phyloP scores from a whole-genome alignment of 37 sponge, comb jelly and placozoan genomes.

The Chondrilla cf. caribensis region DNA sequence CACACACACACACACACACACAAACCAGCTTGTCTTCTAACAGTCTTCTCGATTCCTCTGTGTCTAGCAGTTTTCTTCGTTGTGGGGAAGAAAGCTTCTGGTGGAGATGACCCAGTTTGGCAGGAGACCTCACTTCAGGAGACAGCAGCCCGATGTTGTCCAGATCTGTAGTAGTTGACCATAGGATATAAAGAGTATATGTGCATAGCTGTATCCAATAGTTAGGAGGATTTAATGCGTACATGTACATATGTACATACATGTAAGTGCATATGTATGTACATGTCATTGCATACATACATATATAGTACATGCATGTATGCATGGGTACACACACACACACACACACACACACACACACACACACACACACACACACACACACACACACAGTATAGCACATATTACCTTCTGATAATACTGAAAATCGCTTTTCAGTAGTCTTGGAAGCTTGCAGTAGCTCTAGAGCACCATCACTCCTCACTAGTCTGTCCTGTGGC shows the following conservation, averaged over 20 bases:
- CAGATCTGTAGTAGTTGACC: neutral
- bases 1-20: neutral
- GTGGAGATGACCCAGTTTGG: slow-evolving; percentile 71
- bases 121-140: slow-evolving; percentile 42
- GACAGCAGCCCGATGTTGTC: neutral
- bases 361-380: slow-evolving; percentile 26
- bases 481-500: neutral
- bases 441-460: neutral
- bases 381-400: neutral
- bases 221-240: neutral
- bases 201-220: slow-evolving; percentile 1
- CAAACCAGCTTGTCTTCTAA: slow-evolving; percentile 70
- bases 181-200: neutral
- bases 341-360: neutral
- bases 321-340: slow-evolving; percentile 14
- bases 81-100: slow-evolving; percentile 85
- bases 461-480: neutral
- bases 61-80: slow-evolving; percentile 18
- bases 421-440: neutral
- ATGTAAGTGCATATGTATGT: too few relatives aligned
- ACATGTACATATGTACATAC: too few relatives aligned
- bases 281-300: neutral
- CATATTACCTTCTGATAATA: neutral
- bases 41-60: slow-evolving; percentile 46
- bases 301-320: neutral